A percentile compares a stretch with the other conserved stretches of the same genome.
Evolutionary conservation across 2,113 vertebrate genomes (phyloP).

Genomic region (Aegypius monachus): DNA sequence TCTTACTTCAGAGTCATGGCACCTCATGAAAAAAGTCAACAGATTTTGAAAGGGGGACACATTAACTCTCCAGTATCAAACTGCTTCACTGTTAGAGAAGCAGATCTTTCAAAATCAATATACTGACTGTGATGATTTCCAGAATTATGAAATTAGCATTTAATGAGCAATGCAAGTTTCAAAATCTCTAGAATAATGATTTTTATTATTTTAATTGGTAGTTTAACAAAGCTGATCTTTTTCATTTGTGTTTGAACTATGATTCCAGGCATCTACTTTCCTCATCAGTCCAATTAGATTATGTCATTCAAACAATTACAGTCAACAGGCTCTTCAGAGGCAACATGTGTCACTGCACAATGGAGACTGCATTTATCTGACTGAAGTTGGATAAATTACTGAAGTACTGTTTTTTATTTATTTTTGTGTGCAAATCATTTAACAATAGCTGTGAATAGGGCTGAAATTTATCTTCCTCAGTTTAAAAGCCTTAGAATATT

Average conservation of each 20-base stretch:
- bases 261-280: background rate
- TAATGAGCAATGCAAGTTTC: background rate
- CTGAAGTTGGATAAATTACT: background rate
- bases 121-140: background rate
- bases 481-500: background rate
- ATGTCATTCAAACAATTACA: background rate
- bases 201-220: background rate
- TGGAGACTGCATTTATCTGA: background rate
- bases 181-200: background rate
- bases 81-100: background rate
- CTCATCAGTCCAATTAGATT: background rate
- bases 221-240: background rate
- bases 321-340: background rate
- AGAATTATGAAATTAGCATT: background rate
- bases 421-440: background rate
- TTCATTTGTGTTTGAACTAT: background rate
- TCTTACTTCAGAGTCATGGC: background rate
- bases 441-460: background rate
- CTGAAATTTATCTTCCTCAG: background rate
- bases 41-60: background rate
- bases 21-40: background rate
- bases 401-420: background rate
- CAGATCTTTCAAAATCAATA: background rate
- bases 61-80: background rate
- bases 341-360: background rate